phyloP scores from a whole-genome alignment of 2,797 vertebrate genomes.

The Poeciliopsis paucimaculata region DNA sequence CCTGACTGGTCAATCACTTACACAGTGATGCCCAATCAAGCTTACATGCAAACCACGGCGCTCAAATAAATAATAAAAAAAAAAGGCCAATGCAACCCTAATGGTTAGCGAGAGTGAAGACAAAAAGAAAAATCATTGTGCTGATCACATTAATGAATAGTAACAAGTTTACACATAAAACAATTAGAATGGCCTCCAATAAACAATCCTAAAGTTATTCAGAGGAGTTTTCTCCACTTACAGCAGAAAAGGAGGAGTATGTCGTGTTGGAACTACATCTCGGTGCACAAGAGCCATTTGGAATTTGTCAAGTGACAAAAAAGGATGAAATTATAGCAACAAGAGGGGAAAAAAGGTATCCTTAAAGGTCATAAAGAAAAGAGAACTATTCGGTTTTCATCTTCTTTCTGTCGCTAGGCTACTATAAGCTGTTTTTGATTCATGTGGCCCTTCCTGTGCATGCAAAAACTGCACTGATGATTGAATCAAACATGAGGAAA shows the following conservation, averaged over 20 bases:
- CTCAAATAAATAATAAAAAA: not conserved
- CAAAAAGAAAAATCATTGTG: not conserved
- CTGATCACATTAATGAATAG: conserved; percentile 9
- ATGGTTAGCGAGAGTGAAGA: conserved; percentile 3
- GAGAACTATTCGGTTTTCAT: not conserved
- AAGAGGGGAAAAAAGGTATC: not conserved
- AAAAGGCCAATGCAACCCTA: not conserved
- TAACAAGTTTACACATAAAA: not conserved
- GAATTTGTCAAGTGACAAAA: not conserved
- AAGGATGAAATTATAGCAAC: too few species aligned
- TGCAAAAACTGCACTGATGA: not conserved
- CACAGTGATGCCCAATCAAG: conserved; percentile 35
- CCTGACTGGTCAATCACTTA: conserved; percentile 41
- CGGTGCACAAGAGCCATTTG: not conserved
- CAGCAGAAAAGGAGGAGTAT: not conserved
- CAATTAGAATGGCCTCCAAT: not conserved
- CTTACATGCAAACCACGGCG: conserved; percentile 17
- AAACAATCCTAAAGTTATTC: not conserved
- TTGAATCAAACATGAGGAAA: conserved; percentile 1
- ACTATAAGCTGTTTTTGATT: not conserved
- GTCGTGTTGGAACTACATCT: not conserved
- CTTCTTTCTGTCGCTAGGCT: not conserved
- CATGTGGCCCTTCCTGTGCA: not conserved
- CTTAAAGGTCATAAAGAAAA: conserved; percentile 5
- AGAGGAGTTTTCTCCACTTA: not conserved